Evolutionary conservation across 1,140 invertebrate genomes (phyloP).

Genomic region (Brachionus calyciflorus): DNA sequence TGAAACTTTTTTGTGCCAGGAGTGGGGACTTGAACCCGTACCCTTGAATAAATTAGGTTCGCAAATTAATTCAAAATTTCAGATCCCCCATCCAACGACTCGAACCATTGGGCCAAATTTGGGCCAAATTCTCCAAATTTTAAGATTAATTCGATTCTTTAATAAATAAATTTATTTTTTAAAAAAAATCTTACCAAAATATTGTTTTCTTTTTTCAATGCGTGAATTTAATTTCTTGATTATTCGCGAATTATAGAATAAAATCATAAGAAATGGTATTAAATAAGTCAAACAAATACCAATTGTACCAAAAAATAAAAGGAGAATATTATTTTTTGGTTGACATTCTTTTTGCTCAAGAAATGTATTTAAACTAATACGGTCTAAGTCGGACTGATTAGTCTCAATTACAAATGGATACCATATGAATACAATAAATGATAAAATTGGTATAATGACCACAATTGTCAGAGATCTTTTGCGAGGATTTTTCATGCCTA

Average conservation of each 20-base stretch:
- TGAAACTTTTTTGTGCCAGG: too few species aligned
- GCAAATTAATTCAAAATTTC: too few species aligned
- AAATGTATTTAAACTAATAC: background rate
- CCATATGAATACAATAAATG: constrained; percentile 17
- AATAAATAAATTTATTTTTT: too few species aligned
- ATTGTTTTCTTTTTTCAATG: constrained; percentile 31
- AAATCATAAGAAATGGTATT: constrained; percentile 33
- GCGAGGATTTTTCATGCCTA: background rate
- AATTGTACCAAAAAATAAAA: constrained; percentile 11
- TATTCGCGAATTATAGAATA: constrained; percentile 32
- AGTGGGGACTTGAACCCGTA: too few species aligned
- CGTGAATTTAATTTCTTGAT: constrained; percentile 18
- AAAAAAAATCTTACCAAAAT: constrained; percentile 33
- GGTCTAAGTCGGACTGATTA: background rate
- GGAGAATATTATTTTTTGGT: constrained; percentile 6
- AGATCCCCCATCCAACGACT: too few species aligned
- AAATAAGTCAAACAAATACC: constrained; percentile 42
- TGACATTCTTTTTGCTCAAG: background rate
- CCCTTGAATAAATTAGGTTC: too few species aligned
- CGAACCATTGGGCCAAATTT: too few species aligned
- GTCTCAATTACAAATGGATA: constrained; percentile 34
- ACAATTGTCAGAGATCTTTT: background rate
- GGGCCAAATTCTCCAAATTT: too few species aligned
- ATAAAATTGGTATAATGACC: constrained; percentile 19
- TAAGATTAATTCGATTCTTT: too few species aligned